These are phyloP conservation scores for Harpagus bidentatus DNA, from an alignment of 2,113 vertebrate genomes.

Conservation along the genomic window DNA sequence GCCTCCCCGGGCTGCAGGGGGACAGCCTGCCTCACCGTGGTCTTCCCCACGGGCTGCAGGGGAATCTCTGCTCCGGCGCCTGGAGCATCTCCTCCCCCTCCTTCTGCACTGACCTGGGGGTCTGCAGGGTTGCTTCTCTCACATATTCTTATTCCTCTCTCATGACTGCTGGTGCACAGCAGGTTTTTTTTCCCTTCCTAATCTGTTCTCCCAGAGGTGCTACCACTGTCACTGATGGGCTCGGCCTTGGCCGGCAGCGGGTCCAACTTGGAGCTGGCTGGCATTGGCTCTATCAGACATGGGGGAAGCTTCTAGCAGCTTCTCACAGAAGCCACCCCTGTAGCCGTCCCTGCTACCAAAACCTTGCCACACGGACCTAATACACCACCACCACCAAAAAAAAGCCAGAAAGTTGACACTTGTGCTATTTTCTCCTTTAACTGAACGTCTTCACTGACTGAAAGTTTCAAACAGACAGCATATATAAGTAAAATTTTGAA, in stretches of 20 bases:
- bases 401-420: neutral
- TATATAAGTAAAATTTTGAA: neutral
- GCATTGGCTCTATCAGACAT: too few species aligned
- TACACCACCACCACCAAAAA: neutral
- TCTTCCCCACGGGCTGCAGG: neutral
- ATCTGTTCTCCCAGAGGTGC: accelerated
- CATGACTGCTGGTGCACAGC: too few species aligned
- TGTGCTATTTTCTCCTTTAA: neutral
- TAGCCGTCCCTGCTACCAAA: neutral
- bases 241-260: neutral
- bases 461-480: neutral
- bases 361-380: neutral
- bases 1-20: neutral
- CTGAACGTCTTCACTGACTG: neutral
- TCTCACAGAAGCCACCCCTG: too few species aligned
- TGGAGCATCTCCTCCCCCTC: too few species aligned
- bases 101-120: too few species aligned
- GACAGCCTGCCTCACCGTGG: too few species aligned
- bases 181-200: neutral
- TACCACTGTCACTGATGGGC: neutral
- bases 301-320: too few species aligned
- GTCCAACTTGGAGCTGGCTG: neutral
- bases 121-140: too few species aligned
- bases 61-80: too few species aligned
- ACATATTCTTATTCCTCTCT: too few species aligned